These are phyloP conservation scores for Premnoplex brunnescens DNA, from an alignment of 2,797 vertebrate genomes.

Conservation along the genomic window DNA sequence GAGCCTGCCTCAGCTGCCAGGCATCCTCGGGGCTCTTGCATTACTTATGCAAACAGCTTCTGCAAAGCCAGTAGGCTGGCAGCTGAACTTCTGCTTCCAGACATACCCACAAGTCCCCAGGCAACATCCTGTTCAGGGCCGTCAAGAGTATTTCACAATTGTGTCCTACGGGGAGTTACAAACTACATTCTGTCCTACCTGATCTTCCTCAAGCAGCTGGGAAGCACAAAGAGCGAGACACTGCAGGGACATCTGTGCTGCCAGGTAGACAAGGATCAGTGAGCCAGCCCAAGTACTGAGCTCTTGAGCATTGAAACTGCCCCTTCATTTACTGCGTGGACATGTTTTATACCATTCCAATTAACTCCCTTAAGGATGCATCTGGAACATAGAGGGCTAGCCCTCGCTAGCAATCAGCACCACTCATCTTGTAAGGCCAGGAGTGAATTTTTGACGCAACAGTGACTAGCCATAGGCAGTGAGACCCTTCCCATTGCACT, in stretches of 20 bases:
- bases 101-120: background rate
- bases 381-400: background rate
- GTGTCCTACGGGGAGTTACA: background rate
- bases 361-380: background rate
- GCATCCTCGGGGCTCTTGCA: background rate
- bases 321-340: background rate
- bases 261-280: background rate
- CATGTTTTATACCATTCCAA: background rate
- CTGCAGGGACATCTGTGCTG: background rate
- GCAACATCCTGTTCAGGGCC: background rate
- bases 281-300: background rate
- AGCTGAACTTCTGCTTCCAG: background rate
- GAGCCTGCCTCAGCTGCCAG: background rate
- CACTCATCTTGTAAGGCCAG: background rate
- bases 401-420: rapidly evolving
- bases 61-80: background rate
- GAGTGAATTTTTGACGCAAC: background rate
- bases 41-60: background rate
- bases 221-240: background rate
- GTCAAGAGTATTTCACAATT: background rate
- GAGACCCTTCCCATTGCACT: background rate
- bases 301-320: background rate
- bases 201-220: background rate
- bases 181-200: background rate
- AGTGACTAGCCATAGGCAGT: no score